Evolutionary conservation across 2,888 invertebrate species (phyloP).

Genomic region (Drosophila austrosaltans): DNA sequence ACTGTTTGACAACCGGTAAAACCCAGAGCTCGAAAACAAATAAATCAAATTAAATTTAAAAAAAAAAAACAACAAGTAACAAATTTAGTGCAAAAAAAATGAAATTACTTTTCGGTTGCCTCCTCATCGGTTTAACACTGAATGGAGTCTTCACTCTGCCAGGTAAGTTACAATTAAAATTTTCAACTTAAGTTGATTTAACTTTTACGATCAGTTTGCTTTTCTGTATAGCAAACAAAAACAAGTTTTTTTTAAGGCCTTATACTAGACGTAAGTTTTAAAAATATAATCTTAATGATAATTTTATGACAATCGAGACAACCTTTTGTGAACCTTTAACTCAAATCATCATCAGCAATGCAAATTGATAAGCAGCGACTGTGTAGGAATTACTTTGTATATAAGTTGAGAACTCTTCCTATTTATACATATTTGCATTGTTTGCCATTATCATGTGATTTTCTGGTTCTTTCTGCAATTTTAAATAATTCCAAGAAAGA

Average conservation of each 20-base stretch:
- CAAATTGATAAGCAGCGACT: constrained; percentile 55
- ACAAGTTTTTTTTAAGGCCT: constrained; percentile 17
- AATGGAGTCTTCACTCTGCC: constrained; percentile 79
- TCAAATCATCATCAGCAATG: constrained; percentile 38
- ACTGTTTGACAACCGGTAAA: constrained; percentile 19
- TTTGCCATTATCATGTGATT: neutral
- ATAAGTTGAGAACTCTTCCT: neutral
- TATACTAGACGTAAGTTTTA: neutral
- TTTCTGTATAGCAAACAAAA: neutral
- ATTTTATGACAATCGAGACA: constrained; percentile 16
- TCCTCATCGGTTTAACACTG: constrained; percentile 76
- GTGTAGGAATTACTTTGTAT: neutral
- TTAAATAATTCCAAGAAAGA: no score
- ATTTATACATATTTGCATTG: neutral
- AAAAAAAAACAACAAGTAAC: neutral
- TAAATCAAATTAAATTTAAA: neutral
- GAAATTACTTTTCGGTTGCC: constrained; percentile 78
- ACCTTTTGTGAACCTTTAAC: constrained; percentile 52
- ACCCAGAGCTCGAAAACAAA: neutral
- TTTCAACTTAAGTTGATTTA: neutral
- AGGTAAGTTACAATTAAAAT: constrained; percentile 73
- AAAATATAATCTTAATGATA: constrained; percentile 38
- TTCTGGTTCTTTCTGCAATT: no score
- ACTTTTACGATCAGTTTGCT: neutral
- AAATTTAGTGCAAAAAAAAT: constrained; percentile 47